These are phyloP conservation scores for Orchesella cincta DNA, from an alignment of 1,140 invertebrate species.

Conservation along the genomic window DNA sequence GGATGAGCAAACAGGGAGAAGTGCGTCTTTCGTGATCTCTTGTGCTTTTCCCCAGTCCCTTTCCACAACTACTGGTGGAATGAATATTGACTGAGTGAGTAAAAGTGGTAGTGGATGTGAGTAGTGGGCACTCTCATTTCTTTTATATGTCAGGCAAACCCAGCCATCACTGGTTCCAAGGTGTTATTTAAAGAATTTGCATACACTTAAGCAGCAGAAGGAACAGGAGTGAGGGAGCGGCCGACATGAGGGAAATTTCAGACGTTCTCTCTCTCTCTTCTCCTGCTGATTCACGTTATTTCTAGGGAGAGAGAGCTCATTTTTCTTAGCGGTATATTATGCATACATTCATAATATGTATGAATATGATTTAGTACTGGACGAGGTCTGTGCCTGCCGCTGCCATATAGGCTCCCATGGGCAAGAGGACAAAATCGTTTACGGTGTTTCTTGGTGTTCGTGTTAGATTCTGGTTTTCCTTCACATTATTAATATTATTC, in stretches of 20 bases:
- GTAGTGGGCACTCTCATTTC: no score
- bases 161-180: neutral
- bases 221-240: neutral
- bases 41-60: neutral
- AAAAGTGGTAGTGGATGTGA: no score
- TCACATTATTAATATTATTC: neutral
- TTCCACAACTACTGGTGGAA: no score
- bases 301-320: neutral
- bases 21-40: constrained; percentile 1
- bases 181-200: constrained; percentile 7
- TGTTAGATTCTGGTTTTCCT: neutral
- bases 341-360: constrained; percentile 17
- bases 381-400: no score
- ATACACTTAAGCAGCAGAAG: constrained; percentile 8
- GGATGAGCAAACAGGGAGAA: neutral
- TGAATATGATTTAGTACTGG: constrained; percentile 3
- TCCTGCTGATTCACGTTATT: neutral
- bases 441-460: neutral
- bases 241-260: constrained; percentile 15
- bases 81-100: no score
- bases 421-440: neutral
- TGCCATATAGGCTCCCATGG: neutral
- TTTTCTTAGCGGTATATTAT: constrained; percentile 1
- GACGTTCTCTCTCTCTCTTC: neutral
- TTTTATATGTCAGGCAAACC: no score